Percentiles rank a stretch among this genome's conserved stretches.
Conservation (phyloP, 1,140 invertebrate species). For the Harlomillsia oculata region DNA sequence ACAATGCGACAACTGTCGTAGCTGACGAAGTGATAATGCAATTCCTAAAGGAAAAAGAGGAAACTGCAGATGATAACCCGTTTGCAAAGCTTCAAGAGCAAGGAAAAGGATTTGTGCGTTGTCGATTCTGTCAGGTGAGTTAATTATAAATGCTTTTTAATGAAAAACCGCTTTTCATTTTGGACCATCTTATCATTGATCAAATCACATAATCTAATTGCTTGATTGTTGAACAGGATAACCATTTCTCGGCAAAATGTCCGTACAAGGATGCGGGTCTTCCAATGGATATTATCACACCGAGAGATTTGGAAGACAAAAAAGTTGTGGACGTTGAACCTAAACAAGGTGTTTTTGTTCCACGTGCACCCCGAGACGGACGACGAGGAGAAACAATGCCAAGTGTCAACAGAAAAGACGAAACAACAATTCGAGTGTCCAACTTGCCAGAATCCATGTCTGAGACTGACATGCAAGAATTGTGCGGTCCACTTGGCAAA, state of each 20-base stretch:
- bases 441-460: conserved; percentile 93
- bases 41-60: conserved; percentile 67
- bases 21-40: conserved; percentile 95
- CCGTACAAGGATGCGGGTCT: conserved; percentile 89
- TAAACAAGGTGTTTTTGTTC: conserved; percentile 51
- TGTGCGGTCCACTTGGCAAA: conserved; percentile 82
- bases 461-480: conserved; percentile 86
- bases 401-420: conserved; percentile 53
- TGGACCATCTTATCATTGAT: too few species aligned
- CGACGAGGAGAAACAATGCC: conserved; percentile 59
- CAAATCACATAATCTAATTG: too few species aligned
- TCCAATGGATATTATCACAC: background rate
- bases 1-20: conserved; percentile 87
- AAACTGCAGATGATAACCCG: conserved; percentile 71
- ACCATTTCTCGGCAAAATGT: conserved; percentile 95
- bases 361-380: conserved; percentile 76
- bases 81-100: conserved; percentile 62
- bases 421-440: conserved; percentile 88
- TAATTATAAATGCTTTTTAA: too few species aligned
- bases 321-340: background rate
- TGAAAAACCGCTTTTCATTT: too few species aligned
- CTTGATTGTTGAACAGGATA: too few species aligned
- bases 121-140: conserved; percentile 68
- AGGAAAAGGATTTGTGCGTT: conserved; percentile 75
- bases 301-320: too few species aligned